Evolutionary conservation across 2,888 invertebrate species (phyloP).

Genomic region (Drosophila maculinotata): DNA sequence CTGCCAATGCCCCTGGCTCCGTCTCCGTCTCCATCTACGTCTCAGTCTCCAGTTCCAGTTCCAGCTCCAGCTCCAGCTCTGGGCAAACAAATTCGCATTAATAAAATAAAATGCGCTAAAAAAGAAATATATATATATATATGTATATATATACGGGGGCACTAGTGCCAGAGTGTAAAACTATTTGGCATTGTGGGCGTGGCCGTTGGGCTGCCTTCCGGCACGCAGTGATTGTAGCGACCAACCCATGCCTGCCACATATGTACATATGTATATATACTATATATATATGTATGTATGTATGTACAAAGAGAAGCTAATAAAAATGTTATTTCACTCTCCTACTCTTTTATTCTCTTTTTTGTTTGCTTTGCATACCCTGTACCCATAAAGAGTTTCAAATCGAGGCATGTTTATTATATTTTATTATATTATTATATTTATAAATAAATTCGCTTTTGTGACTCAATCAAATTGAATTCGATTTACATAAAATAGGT

Average conservation of each 20-base stretch:
- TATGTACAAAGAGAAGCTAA: conserved; percentile 51
- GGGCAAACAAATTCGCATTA: conserved; percentile 66
- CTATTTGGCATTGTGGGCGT: conserved; percentile 64
- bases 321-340: conserved; percentile 33
- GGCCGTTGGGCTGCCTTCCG: conserved; percentile 21
- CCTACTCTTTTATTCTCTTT: neutral
- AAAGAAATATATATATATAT: conserved; percentile 11
- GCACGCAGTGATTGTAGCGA: conserved; percentile 16
- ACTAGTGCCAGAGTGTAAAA: conserved; percentile 28
- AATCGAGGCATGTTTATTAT: too few species aligned
- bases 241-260: neutral
- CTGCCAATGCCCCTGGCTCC: conserved; percentile 9
- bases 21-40: too few species aligned
- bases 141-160: conserved; percentile 2
- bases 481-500: too few species aligned
- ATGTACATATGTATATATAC: neutral
- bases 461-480: too few species aligned
- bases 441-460: too few species aligned
- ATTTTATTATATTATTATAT: too few species aligned
- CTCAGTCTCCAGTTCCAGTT: too few species aligned
- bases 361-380: conserved; percentile 12
- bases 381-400: neutral
- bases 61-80: neutral
- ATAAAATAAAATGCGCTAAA: conserved; percentile 63
- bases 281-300: neutral